A percentile compares a stretch with the other conserved stretches of the same genome.
Conservation (phyloP, 1,140 invertebrate species). For the Microvelia longipes region DNA sequence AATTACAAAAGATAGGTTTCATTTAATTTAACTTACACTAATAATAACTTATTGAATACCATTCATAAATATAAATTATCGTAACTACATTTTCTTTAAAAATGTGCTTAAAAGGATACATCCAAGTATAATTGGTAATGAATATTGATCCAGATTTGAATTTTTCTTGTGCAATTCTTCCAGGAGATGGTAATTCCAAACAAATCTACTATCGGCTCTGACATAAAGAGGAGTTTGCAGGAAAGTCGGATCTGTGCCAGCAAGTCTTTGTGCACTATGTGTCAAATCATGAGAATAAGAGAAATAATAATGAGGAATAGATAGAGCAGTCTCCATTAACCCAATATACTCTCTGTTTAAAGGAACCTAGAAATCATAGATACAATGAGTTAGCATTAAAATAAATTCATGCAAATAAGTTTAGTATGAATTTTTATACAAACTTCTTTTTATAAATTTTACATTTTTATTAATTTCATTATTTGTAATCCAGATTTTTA, state of each 20-base stretch:
- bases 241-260: conserved; percentile 76
- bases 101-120: conserved; percentile 50
- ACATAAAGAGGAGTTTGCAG: conserved; percentile 47
- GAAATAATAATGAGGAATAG: conserved; percentile 75
- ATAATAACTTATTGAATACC: too few species aligned
- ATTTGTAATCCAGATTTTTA: too few species aligned
- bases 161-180: conserved; percentile 42
- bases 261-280: conserved; percentile 75
- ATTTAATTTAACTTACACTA: too few species aligned
- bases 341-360: conserved; percentile 63
- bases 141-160: conserved; percentile 57
- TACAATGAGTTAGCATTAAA: too few species aligned
- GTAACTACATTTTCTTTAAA: too few species aligned
- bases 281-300: conserved; percentile 88
- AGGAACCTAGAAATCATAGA: conserved; percentile 35
- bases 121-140: conserved; percentile 73
- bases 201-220: conserved; percentile 70
- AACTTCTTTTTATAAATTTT: too few species aligned
- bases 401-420: too few species aligned
- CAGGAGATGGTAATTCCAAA: conserved; percentile 81
- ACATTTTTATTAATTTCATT: too few species aligned
- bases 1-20: too few species aligned
- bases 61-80: too few species aligned
- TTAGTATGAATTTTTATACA: too few species aligned
- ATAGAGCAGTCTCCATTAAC: conserved; percentile 64